Evolutionary conservation across 1,140 invertebrate genomes (phyloP).

Genomic region (Pogonomyrmex barbatus): DNA sequence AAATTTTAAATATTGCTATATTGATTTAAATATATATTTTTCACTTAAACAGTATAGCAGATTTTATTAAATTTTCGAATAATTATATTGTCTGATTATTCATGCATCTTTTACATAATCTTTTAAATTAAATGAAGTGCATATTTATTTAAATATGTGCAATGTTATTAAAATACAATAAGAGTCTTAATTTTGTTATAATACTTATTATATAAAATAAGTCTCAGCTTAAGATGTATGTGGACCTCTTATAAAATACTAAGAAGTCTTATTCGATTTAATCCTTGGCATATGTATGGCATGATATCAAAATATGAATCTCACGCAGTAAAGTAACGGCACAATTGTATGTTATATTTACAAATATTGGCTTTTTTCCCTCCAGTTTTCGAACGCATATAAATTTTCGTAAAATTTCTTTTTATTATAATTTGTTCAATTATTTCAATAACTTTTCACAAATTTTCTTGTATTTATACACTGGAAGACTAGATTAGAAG

Average conservation of each 20-base stretch:
- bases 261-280: constrained; percentile 51
- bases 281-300: constrained; percentile 68
- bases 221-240: constrained; percentile 12
- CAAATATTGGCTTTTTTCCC: constrained; percentile 40
- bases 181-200: constrained; percentile 13
- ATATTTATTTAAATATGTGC: constrained; percentile 37
- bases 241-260: constrained; percentile 50
- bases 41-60: constrained; percentile 7
- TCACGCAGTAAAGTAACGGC: constrained; percentile 21
- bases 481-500: constrained; percentile 81
- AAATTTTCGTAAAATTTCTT: constrained; percentile 32
- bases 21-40: constrained; percentile 50
- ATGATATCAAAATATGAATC: constrained; percentile 63
- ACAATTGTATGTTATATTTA: constrained; percentile 66
- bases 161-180: constrained; percentile 8
- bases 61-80: constrained; percentile 26
- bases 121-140: constrained; percentile 38
- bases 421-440: constrained; percentile 45
- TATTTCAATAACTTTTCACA: constrained; percentile 14
- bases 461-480: constrained; percentile 66
- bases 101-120: constrained; percentile 30
- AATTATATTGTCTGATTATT: constrained; percentile 37
- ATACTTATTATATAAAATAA: constrained; percentile 30
- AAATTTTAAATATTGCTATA: background rate
- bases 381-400: constrained; percentile 58